Evolutionary conservation across 2,888 invertebrate genomes (phyloP), one percentile per base, ranked within the genome.

Genomic region (Eulithis testata): DNA sequence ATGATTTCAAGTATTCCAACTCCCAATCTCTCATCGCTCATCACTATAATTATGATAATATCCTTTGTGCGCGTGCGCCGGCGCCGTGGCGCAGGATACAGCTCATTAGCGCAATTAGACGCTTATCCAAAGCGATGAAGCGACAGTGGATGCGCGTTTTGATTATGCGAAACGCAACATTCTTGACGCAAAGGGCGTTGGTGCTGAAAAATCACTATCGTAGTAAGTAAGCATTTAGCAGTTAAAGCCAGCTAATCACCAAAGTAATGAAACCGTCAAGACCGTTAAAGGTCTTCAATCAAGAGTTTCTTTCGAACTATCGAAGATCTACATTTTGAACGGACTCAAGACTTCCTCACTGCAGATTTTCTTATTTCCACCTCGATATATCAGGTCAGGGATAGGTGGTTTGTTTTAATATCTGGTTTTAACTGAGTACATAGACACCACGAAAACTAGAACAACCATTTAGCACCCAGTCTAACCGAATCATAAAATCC

Each of bases 21-120:
- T 59, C 14, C 64, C 64, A 45, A 65, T 66, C 66, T 71, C 65
- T 65, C 68, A 67, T 71, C 68, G 57, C 68, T 73, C 71, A 69
- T 66, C 71, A 68, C 66, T 66, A 65, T 63, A 73, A 73, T 73
- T 71, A 71, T 71, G 73, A 57, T 70, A 73, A 71, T 72, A 72
- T 72, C 69, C 57, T 71, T 71, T 70, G 64, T 63, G 70, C 62
- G 65, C 64, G 54, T 76, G 78, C 79, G 80, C 81, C 76, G 80
- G 81, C 86, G 84, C 83, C 81, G 75, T 70, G 68, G 74, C 73
- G 73, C 80, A 88, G 87, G 90, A 89, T 85, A 84, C 81, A 78
- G 75, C 84, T 86, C 82, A 89, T 89, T 89, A 87, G 80, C 78
- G 82, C 87, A 89, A 90, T 91, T 88, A 89, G 79, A 80, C 81